These are phyloP conservation scores for Rhabditoides inermis DNA, from an alignment of 2,888 invertebrate genomes.

Conservation along the genomic window DNA sequence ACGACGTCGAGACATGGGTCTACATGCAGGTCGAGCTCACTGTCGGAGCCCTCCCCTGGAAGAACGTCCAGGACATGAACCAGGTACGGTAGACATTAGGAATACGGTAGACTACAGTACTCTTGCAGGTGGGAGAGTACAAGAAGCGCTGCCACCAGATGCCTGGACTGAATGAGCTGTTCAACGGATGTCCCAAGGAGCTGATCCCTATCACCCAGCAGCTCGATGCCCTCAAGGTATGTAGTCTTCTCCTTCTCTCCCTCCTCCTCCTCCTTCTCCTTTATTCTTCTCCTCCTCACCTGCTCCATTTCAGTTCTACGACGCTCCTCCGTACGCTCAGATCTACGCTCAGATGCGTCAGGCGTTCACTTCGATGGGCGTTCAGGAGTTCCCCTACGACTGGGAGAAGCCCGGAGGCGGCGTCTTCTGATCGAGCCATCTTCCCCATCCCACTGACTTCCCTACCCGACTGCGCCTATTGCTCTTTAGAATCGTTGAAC, in stretches of 20 bases:
- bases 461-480: too few species aligned
- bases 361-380: slow-evolving; percentile 17
- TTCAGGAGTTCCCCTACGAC: slow-evolving; percentile 25
- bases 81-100: too few species aligned
- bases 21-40: slow-evolving; percentile 40
- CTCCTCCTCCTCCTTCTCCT: too few species aligned
- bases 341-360: slow-evolving; percentile 19
- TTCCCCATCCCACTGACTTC: too few species aligned
- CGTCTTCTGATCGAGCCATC: too few species aligned
- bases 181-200: slow-evolving; percentile 22
- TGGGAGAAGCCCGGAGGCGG: slow-evolving; percentile 15
- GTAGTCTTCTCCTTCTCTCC: too few species aligned
- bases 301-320: too few species aligned
- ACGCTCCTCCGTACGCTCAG: slow-evolving; percentile 21
- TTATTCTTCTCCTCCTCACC: too few species aligned
- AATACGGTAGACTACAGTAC: too few species aligned
- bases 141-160: slow-evolving; percentile 23
- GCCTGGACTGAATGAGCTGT: slow-evolving; percentile 19
- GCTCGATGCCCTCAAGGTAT: slow-evolving; percentile 18
- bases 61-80: slow-evolving; percentile 33
- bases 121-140: slow-evolving; percentile 23
- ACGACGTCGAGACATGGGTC: slow-evolving; percentile 34
- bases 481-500: too few species aligned
- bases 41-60: slow-evolving; percentile 33
- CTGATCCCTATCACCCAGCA: slow-evolving; percentile 19